phyloP scores from a whole-genome alignment of 2,797 vertebrate genomes.

The Enteromius afrohamiltoni region DNA sequence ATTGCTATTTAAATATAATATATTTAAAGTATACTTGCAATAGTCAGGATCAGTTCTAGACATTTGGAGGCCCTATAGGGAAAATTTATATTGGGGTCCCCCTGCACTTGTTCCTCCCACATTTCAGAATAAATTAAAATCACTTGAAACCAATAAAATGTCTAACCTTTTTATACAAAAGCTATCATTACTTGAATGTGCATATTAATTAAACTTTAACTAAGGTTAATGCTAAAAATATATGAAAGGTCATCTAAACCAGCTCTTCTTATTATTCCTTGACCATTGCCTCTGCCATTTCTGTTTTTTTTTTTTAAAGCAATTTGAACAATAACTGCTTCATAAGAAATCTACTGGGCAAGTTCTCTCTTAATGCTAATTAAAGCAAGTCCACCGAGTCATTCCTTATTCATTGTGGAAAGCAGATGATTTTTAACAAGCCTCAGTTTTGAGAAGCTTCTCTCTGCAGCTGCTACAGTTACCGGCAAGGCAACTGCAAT shows the following conservation, averaged over 20 bases:
- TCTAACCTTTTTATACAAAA: not conserved
- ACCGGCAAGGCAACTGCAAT: conserved; percentile 43
- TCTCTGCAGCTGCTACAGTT: conserved; percentile 47
- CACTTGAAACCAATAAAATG: not conserved
- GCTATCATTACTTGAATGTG: not conserved
- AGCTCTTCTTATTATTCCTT: too few relatives aligned
- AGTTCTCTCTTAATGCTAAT: conserved; percentile 43
- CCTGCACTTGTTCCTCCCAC: not conserved
- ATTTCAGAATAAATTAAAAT: not conserved
- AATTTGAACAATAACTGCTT: not conserved
- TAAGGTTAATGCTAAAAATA: too few relatives aligned
- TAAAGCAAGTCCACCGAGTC: conserved; percentile 41
- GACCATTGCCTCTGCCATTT: too few relatives aligned
- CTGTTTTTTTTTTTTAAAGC: not conserved
- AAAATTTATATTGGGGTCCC: not conserved
- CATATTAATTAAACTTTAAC: too few relatives aligned
- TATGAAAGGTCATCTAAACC: too few relatives aligned
- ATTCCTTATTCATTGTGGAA: conserved; percentile 31
- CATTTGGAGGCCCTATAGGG: not conserved
- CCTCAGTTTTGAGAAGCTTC: conserved; percentile 50
- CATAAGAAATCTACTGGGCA: not conserved
- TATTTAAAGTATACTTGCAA: too few relatives aligned
- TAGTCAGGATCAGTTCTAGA: not conserved
- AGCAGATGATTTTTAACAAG: conserved; percentile 39
- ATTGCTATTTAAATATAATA: too few relatives aligned